Conservation (phyloP, 2,888 invertebrate genomes). For the Cabera pusaria region DNA sequence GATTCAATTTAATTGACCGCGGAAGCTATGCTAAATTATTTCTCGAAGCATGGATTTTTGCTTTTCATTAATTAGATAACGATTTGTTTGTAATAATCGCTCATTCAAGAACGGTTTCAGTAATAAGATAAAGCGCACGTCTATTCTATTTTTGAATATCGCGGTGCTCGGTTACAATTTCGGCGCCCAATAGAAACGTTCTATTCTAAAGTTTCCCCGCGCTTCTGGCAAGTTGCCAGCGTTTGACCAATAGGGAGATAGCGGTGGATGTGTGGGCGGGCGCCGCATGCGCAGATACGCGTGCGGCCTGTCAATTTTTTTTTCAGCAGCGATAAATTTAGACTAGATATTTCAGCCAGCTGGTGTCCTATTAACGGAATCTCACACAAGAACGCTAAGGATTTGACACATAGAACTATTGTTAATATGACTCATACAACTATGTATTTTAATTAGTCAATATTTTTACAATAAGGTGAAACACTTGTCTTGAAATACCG, state of each 20-base stretch:
- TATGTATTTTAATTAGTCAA: slow-evolving; percentile 8
- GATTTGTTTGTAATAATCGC: slow-evolving; percentile 8
- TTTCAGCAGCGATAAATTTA: slow-evolving; percentile 50
- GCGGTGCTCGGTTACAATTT: slow-evolving; percentile 79
- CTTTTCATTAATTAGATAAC: background rate
- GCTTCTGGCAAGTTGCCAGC: slow-evolving; percentile 75
- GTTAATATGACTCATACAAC: too few species aligned
- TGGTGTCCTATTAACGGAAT: slow-evolving; percentile 29
- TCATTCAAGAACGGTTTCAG: slow-evolving; percentile 7
- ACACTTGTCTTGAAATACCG: slow-evolving; percentile 40
- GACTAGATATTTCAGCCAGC: slow-evolving; percentile 40
- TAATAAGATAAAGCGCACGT: slow-evolving; percentile 53
- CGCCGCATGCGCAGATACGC: slow-evolving; percentile 52
- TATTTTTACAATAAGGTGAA: slow-evolving; percentile 22
- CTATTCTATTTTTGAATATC: slow-evolving; percentile 80
- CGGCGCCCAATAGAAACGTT: slow-evolving; percentile 61
- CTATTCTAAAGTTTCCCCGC: slow-evolving; percentile 66
- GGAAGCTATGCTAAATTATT: too few species aligned
- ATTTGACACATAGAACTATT: too few species aligned
- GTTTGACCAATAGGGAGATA: slow-evolving; percentile 62
- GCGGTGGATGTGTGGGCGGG: slow-evolving; percentile 60
- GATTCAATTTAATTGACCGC: too few species aligned
- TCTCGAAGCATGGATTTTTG: background rate
- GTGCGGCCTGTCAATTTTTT: slow-evolving; percentile 45
- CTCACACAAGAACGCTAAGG: background rate